Evolutionary conservation across 2,113 vertebrate species (phyloP).

Genomic region (Myrmecobius fasciatus): DNA sequence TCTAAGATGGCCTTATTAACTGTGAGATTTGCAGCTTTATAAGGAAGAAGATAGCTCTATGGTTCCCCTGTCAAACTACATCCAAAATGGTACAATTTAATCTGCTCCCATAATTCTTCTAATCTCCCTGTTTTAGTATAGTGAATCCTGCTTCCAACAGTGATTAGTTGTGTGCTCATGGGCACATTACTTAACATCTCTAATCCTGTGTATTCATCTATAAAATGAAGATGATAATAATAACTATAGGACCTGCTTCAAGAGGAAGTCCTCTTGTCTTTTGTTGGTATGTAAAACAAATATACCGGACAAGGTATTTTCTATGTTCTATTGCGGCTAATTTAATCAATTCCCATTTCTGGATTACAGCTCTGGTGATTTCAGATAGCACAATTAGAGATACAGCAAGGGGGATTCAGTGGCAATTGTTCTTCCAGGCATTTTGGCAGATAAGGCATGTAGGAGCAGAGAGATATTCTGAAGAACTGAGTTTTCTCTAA

Average conservation of each 20-base stretch:
- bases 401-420: neutral
- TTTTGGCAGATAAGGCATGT: neutral
- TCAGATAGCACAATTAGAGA: neutral
- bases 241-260: neutral
- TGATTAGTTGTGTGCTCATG: neutral
- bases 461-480: neutral
- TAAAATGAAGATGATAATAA: neutral
- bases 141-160: neutral
- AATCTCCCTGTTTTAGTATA: neutral
- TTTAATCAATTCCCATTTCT: neutral
- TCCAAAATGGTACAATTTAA: neutral
- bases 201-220: neutral
- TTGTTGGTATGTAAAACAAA: neutral
- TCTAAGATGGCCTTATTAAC: neutral
- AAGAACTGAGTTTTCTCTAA: neutral
- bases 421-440: neutral
- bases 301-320: neutral
- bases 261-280: neutral
- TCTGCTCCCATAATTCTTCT: neutral
- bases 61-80: neutral
- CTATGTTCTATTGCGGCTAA: neutral
- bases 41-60: neutral
- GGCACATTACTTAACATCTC: neutral
- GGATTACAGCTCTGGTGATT: neutral
- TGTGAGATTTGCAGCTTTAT: neutral